These are phyloP conservation scores for Gobio gobio DNA, from an alignment of 2,113 vertebrate species.

Conservation along the genomic window DNA sequence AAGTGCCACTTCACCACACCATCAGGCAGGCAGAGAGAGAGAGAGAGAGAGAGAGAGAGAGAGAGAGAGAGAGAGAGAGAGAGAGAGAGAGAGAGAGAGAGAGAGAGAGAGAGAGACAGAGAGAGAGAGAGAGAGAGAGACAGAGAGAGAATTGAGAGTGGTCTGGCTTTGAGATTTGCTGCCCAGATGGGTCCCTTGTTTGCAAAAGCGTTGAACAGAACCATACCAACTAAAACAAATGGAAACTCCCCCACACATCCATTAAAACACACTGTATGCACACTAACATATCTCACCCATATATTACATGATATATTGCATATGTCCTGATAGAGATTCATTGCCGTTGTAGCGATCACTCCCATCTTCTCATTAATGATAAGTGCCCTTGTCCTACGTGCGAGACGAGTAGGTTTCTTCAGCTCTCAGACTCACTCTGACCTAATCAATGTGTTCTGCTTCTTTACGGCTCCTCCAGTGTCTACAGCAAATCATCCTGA, in stretches of 20 bases:
- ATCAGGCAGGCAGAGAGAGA: constrained; percentile 11
- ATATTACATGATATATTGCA: not conserved
- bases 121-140: constrained; percentile 11
- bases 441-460: constrained; percentile 19
- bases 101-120: not conserved
- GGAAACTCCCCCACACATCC: not conserved
- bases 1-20: constrained; percentile 5
- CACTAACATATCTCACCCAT: not conserved
- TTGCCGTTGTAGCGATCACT: not conserved
- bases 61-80: not conserved
- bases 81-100: constrained; percentile 9
- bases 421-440: not conserved
- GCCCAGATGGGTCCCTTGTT: constrained; percentile 10
- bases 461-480: not conserved
- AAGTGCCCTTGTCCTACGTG: not conserved
- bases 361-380: constrained; percentile 2
- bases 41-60: constrained; percentile 41
- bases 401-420: not conserved
- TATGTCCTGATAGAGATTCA: not conserved
- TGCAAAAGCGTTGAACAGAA: constrained; percentile 3
- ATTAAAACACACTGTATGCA: not conserved
- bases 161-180: constrained; percentile 1
- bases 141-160: constrained; percentile 13
- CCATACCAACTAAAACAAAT: not conserved
- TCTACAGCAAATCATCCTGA: not conserved